phyloP scores from a whole-genome alignment of 2,888 invertebrate species.

The Plebejus argus region DNA sequence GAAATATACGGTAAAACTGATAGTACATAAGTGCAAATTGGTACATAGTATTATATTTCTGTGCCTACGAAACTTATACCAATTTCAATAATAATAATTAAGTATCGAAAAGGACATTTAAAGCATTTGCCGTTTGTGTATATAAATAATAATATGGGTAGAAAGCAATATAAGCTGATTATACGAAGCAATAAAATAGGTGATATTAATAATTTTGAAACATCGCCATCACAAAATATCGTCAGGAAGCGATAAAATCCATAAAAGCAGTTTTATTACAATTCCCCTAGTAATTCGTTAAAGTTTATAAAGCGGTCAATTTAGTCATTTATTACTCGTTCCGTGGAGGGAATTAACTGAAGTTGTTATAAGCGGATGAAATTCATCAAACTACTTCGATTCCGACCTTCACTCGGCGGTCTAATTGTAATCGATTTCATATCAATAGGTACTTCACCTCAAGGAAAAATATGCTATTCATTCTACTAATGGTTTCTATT shows the following conservation, averaged over 20 bases:
- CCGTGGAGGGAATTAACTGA: conserved; percentile 6
- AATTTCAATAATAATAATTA: not conserved
- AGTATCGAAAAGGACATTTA: not conserved
- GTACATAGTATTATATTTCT: no score
- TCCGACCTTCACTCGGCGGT: not conserved
- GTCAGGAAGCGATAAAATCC: conserved; percentile 8
- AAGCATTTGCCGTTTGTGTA: not conserved
- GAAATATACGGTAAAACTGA: no score
- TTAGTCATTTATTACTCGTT: conserved; percentile 12
- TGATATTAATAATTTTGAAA: conserved; percentile 23
- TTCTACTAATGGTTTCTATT: not conserved
- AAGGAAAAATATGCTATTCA: not conserved
- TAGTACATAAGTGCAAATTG: no score
- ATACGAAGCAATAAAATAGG: conserved; percentile 14
- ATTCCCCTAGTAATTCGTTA: conserved; percentile 18
- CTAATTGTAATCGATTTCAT: not conserved
- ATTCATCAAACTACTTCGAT: conserved; percentile 8
- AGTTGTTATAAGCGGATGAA: conserved; percentile 17
- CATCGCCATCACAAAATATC: conserved; percentile 6
- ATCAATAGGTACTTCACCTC: conserved; percentile 3
- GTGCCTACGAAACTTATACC: no score
- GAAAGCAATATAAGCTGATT: not conserved
- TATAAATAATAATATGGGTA: not conserved
- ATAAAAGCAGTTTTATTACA: conserved; percentile 10
- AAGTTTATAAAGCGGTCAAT: conserved; percentile 18